Percentiles rank a stretch among this genome's conserved stretches.
These are phyloP conservation scores for Eptatretus burgeri DNA, from an alignment of 2,113 vertebrate genomes.

Conservation along the genomic window DNA sequence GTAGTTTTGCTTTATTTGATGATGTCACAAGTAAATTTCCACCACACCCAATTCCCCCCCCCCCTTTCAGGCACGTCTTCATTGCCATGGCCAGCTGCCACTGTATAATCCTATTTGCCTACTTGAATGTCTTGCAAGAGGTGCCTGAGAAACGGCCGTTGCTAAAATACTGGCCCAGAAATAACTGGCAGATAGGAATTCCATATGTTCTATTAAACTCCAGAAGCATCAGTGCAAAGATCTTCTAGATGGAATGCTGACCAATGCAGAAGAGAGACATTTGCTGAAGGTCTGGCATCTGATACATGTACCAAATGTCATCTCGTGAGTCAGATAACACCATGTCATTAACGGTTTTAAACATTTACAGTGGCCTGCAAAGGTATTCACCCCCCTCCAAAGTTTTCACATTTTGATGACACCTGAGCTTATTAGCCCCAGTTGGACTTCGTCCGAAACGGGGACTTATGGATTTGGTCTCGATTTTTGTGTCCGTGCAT, in stretches of 20 bases:
- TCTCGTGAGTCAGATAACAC: too few relatives aligned
- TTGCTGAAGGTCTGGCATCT: too few relatives aligned
- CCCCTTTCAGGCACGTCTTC: slow-evolving; percentile 39
- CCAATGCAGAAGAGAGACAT: too few relatives aligned
- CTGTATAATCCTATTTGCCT: slow-evolving; percentile 27
- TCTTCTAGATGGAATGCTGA: not conserved
- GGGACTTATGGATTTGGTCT: too few relatives aligned
- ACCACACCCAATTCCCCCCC: not conserved
- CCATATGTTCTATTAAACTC: slow-evolving; percentile 31
- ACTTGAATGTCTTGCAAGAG: slow-evolving; percentile 32
- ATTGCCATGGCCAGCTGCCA: slow-evolving; percentile 47
- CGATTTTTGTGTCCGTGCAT: too few relatives aligned
- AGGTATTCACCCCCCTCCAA: too few relatives aligned
- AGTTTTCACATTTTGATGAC: too few relatives aligned
- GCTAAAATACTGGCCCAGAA: slow-evolving; percentile 46
- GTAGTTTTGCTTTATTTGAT: not conserved
- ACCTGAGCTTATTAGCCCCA: too few relatives aligned
- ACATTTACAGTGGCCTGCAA: too few relatives aligned
- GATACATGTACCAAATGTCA: too few relatives aligned
- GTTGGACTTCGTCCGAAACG: too few relatives aligned
- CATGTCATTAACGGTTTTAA: too few relatives aligned
- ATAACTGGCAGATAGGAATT: slow-evolving; percentile 29
- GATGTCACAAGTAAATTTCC: not conserved
- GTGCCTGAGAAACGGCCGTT: slow-evolving; percentile 31
- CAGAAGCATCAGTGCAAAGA: not conserved